Conservation (phyloP, 2,113 vertebrate genomes). For the Odontesthes bonariensis region DNA sequence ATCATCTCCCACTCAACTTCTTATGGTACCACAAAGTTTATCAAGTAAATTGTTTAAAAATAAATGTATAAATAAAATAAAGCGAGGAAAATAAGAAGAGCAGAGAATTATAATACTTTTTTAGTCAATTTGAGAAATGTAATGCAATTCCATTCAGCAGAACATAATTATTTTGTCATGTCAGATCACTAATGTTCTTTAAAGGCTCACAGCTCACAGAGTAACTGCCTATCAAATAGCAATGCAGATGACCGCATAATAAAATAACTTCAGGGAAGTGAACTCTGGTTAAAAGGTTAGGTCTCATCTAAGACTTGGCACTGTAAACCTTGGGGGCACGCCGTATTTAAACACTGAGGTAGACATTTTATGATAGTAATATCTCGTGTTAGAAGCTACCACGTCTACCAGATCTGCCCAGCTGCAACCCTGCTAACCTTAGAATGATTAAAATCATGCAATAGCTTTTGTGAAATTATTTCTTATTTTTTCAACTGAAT, state of each 20-base stretch:
- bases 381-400: not conserved
- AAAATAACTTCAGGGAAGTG: conserved; percentile 49
- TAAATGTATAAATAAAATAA: no score
- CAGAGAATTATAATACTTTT: no score
- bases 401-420: not conserved
- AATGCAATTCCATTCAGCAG: conserved; percentile 51
- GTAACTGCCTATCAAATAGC: conserved; percentile 65
- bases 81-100: no score
- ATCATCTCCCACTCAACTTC: no score
- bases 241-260: conserved; percentile 59
- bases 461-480: not conserved
- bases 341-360: conserved; percentile 7
- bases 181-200: conserved; percentile 64
- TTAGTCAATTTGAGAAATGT: conserved; percentile 27
- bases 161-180: conserved; percentile 68
- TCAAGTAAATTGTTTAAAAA: no score
- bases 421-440: not conserved
- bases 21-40: no score
- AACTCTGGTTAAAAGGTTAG: conserved; percentile 47
- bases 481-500: not conserved
- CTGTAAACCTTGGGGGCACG: conserved; percentile 7
- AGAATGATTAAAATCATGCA: not conserved
- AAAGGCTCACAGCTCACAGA: conserved; percentile 49
- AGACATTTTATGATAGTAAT: conserved; percentile 13
- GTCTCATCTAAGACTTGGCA: conserved; percentile 17